Conservation (phyloP, 2,888 invertebrate genomes). For the Bugula neritina region DNA sequence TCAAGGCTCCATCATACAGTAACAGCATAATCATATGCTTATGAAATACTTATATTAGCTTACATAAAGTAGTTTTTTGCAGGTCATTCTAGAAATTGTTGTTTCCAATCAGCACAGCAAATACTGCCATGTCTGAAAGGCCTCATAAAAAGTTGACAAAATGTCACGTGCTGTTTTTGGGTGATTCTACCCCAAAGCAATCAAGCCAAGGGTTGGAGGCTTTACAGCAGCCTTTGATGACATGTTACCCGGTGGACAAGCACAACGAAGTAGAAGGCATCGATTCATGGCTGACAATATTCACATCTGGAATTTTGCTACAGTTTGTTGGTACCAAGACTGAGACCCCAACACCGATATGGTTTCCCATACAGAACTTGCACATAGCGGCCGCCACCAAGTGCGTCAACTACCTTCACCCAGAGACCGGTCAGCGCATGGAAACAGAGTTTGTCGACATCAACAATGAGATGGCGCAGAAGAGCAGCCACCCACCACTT, state of each 20-base stretch:
- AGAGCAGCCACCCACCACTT: slow-evolving; percentile 44
- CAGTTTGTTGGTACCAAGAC: slow-evolving; percentile 69
- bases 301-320: slow-evolving; percentile 85
- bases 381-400: slow-evolving; percentile 50
- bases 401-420: slow-evolving; percentile 38
- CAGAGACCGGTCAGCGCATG: slow-evolving; percentile 35
- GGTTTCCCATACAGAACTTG: slow-evolving; percentile 49
- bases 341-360: slow-evolving; percentile 34
- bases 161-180: slow-evolving; percentile 49
- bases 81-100: neutral
- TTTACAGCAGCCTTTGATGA: slow-evolving; percentile 44
- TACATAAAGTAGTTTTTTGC: too few relatives aligned
- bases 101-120: neutral
- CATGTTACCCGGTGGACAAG: slow-evolving; percentile 41
- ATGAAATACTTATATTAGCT: too few relatives aligned
- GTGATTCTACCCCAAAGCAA: slow-evolving; percentile 48
- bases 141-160: slow-evolving; percentile 35
- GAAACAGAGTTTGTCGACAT: slow-evolving; percentile 48
- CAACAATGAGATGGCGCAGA: slow-evolving; percentile 37
- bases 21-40: too few relatives aligned
- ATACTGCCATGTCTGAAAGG: neutral
- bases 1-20: too few relatives aligned
- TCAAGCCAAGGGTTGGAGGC: slow-evolving; percentile 47
- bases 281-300: slow-evolving; percentile 85
- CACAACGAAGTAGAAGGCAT: slow-evolving; percentile 43